phyloP scores from a whole-genome alignment of 2,888 invertebrate species.

The Drosophila ezoana region DNA sequence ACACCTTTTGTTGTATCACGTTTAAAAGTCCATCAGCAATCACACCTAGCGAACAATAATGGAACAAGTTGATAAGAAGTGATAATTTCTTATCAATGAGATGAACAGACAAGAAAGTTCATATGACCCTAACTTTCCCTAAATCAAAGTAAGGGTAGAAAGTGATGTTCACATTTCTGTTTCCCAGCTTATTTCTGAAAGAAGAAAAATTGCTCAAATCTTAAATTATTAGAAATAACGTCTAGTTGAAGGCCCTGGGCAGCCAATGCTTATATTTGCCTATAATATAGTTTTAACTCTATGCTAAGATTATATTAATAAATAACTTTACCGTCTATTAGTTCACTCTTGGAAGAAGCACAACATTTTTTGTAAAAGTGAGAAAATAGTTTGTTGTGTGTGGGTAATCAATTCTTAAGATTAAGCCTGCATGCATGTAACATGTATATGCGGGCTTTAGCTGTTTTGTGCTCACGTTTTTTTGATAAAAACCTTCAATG shows the following conservation, averaged over 20 bases:
- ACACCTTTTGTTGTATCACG: constrained; percentile 45
- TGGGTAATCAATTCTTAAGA: background rate
- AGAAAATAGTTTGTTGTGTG: too few relatives aligned
- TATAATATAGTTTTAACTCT: too few relatives aligned
- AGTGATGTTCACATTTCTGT: too few relatives aligned
- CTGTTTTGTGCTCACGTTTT: background rate
- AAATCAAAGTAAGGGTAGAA: background rate
- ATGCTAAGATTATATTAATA: too few relatives aligned
- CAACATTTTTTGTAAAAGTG: too few relatives aligned
- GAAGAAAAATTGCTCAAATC: too few relatives aligned
- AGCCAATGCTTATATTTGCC: too few relatives aligned
- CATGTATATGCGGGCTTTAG: constrained; percentile 1
- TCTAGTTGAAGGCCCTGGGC: too few relatives aligned
- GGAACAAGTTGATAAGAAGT: background rate
- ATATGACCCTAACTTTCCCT: background rate
- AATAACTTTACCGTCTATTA: too few relatives aligned
- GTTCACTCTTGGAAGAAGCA: too few relatives aligned
- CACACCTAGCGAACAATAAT: background rate
- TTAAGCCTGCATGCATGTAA: background rate
- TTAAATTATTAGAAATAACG: too few relatives aligned
- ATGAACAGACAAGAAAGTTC: background rate
- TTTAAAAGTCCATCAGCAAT: constrained; percentile 44
- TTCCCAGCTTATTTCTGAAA: too few relatives aligned
- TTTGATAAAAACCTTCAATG: background rate
- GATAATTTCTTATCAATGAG: background rate